A percentile compares a stretch with the other conserved stretches of the same genome.
Conservation (phyloP, 2,797 vertebrate genomes). For the Florisuga fusca region DNA sequence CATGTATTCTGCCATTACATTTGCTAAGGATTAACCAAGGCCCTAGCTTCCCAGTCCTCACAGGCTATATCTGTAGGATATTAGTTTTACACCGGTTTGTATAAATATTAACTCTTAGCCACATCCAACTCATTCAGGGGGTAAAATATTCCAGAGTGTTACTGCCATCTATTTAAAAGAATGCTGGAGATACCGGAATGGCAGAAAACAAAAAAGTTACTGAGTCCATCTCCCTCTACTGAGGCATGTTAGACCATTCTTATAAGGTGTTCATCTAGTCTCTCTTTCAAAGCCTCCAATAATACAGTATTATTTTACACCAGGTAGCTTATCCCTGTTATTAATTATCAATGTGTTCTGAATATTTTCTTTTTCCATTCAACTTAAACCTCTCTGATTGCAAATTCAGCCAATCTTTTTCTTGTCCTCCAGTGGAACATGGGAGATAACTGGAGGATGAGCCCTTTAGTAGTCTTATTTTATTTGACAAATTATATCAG, state of each 20-base stretch:
- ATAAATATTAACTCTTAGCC: not conserved
- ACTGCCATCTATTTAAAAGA: not conserved
- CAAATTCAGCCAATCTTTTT: not conserved
- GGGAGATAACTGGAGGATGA: not conserved
- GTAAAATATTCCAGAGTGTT: not conserved
- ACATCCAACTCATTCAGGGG: not conserved
- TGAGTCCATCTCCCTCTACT: accelerated
- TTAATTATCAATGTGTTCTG: not conserved
- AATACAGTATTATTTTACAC: not conserved
- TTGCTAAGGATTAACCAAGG: not conserved
- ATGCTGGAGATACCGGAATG: not conserved
- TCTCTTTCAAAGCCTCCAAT: not conserved
- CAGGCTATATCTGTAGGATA: not conserved
- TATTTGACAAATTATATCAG: not conserved
- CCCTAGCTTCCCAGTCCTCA: not conserved
- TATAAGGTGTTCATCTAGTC: not conserved
- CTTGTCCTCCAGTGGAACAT: not conserved
- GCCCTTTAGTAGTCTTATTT: not conserved
- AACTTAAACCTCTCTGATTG: not conserved
- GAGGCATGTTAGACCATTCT: not conserved
- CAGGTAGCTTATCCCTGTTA: not conserved
- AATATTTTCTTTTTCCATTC: not conserved
- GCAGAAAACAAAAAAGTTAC: not conserved
- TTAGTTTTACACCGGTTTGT: not conserved
- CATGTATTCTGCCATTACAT: not conserved